phyloP scores from a whole-genome alignment of 2,113 vertebrate species.

The Formicarius rufipectus region DNA sequence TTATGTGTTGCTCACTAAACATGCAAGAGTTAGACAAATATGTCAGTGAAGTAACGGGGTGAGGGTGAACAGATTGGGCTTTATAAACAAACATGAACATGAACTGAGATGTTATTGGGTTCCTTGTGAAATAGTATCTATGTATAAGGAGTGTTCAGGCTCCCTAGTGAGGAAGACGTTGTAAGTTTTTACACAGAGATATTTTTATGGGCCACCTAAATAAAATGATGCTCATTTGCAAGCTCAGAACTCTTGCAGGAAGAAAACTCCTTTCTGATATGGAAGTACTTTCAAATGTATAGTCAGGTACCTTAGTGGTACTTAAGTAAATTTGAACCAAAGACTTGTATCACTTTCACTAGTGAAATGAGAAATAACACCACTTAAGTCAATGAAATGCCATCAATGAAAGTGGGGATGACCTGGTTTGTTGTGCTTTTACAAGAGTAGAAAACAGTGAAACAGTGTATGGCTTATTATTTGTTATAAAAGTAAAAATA shows the following conservation, averaged over 20 bases:
- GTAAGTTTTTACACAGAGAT: background rate
- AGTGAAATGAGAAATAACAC: background rate
- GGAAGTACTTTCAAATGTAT: background rate
- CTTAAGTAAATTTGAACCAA: background rate
- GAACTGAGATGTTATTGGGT: background rate
- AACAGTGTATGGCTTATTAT: background rate
- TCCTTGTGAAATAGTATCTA: background rate
- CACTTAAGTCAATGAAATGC: background rate
- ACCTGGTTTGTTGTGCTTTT: background rate
- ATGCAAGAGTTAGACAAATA: background rate
- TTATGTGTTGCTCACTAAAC: background rate
- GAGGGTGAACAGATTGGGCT: background rate
- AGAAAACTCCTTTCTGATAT: background rate
- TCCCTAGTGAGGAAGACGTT: background rate
- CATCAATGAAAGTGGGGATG: background rate
- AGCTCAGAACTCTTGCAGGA: background rate
- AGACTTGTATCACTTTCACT: background rate
- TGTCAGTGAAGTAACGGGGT: background rate
- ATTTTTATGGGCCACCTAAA: background rate
- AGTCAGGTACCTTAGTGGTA: background rate
- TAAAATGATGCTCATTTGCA: background rate
- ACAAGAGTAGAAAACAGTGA: background rate
- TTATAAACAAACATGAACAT: background rate
- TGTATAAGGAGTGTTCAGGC: background rate
- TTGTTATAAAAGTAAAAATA: background rate